Evolutionary conservation across 2,888 invertebrate genomes (phyloP).

Genomic region (Loripinus fragilis): DNA sequence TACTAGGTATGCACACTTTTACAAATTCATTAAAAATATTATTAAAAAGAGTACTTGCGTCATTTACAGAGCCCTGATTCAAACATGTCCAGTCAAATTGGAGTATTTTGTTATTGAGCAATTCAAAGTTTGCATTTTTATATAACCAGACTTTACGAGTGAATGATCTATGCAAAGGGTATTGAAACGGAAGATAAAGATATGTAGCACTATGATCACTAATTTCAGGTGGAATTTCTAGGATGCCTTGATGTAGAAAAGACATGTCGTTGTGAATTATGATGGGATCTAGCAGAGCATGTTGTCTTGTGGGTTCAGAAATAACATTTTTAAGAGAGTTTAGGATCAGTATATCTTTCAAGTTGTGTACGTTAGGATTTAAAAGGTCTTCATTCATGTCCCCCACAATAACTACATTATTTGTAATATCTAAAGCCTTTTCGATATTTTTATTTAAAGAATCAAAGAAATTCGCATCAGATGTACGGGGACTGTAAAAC

Average conservation of each 20-base stretch:
- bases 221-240: not conserved
- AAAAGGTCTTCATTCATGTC: no score
- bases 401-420: no score
- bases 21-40: not conserved
- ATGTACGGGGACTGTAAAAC: no score
- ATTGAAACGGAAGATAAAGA: no score
- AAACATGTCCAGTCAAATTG: not conserved
- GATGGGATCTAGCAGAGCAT: not conserved
- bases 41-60: not conserved
- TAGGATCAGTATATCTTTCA: no score
- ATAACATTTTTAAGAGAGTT: no score
- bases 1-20: conserved; percentile 19
- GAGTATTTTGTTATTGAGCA: not conserved
- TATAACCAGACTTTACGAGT: not conserved
- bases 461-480: no score
- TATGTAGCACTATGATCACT: not conserved
- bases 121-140: not conserved
- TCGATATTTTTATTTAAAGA: no score
- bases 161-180: no score
- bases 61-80: not conserved
- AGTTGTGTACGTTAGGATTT: no score
- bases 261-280: not conserved
- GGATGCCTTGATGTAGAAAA: not conserved
- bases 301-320: no score
- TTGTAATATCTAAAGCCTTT: no score